These are phyloP conservation scores for Limnephilus lunatus DNA, from an alignment of 2,888 invertebrate species.

Conservation along the genomic window DNA sequence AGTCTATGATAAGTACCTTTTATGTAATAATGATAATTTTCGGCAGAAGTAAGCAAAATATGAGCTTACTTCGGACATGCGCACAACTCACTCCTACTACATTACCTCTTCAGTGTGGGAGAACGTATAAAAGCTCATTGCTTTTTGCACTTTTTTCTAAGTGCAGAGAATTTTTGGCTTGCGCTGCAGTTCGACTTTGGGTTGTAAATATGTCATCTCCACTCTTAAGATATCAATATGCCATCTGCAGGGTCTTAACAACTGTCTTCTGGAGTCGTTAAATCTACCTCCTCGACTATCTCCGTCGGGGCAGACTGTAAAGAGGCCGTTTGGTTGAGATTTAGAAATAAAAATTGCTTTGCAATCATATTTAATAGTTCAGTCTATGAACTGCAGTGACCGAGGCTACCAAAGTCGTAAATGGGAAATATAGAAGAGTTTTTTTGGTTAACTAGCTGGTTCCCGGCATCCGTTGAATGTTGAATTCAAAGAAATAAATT, in stretches of 20 bases:
- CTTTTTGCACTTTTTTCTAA: background rate
- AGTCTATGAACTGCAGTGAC: too few relatives aligned
- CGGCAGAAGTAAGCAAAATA: too few relatives aligned
- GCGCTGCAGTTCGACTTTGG: background rate
- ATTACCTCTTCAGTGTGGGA: background rate
- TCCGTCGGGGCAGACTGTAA: background rate
- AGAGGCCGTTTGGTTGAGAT: background rate
- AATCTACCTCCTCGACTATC: background rate
- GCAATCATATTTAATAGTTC: too few relatives aligned
- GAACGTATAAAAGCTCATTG: background rate
- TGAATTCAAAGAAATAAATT: too few relatives aligned
- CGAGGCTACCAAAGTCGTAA: too few relatives aligned
- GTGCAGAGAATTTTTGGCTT: background rate
- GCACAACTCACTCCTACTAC: too few relatives aligned
- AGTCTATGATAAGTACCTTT: too few relatives aligned
- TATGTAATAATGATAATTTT: too few relatives aligned
- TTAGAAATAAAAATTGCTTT: background rate
- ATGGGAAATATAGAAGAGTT: too few relatives aligned
- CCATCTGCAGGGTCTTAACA: background rate
- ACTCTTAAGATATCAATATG: background rate
- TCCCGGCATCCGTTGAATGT: too few relatives aligned
- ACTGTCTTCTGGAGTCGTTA: background rate
- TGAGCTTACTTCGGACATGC: too few relatives aligned
- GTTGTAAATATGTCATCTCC: background rate
- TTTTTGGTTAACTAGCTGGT: too few relatives aligned